These are phyloP conservation scores for Malachius bipustulatus DNA, from an alignment of 2,888 invertebrate genomes.

Conservation along the genomic window DNA sequence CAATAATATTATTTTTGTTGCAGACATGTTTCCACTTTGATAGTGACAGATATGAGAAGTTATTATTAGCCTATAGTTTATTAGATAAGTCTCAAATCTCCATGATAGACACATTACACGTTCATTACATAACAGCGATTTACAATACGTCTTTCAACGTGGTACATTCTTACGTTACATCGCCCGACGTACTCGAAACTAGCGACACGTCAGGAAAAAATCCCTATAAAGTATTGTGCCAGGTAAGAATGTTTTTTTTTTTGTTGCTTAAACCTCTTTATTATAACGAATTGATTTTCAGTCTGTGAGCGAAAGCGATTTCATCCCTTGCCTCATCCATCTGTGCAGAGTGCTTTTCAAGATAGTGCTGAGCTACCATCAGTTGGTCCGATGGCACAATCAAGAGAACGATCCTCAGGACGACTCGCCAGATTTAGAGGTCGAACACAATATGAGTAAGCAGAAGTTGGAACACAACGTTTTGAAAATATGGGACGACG, in stretches of 20 bases:
- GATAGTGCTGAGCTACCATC: slow-evolving; percentile 68
- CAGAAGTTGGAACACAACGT: slow-evolving; percentile 84
- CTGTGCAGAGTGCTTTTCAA: slow-evolving; percentile 78
- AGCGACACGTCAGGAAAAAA: slow-evolving; percentile 46
- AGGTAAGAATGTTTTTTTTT: slow-evolving; percentile 31
- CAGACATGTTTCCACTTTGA: slow-evolving; percentile 62
- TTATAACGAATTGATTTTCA: slow-evolving; percentile 25
- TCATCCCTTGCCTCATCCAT: slow-evolving; percentile 67
- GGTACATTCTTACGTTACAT: slow-evolving; percentile 40
- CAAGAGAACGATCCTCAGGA: slow-evolving; percentile 31
- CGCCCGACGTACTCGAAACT: slow-evolving; percentile 27
- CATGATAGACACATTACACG: slow-evolving; percentile 81
- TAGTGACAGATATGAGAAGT: slow-evolving; percentile 61
- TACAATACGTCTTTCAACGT: slow-evolving; percentile 61
- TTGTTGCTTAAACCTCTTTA: not conserved
- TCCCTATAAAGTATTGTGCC: slow-evolving; percentile 75
- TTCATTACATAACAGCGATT: slow-evolving; percentile 89
- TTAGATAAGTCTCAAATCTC: slow-evolving; percentile 86
- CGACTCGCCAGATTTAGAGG: slow-evolving; percentile 33
- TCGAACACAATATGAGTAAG: slow-evolving; percentile 56
- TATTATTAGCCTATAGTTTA: slow-evolving; percentile 78
- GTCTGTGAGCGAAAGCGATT: slow-evolving; percentile 46
- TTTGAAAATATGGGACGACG: slow-evolving; percentile 83
- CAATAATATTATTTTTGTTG: slow-evolving; percentile 16
- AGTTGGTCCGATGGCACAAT: slow-evolving; percentile 67